Evolutionary conservation across 2,113 vertebrate species (phyloP), one percentile per base, ranked within the genome.

Genomic region (Tringa solitaria): DNA sequence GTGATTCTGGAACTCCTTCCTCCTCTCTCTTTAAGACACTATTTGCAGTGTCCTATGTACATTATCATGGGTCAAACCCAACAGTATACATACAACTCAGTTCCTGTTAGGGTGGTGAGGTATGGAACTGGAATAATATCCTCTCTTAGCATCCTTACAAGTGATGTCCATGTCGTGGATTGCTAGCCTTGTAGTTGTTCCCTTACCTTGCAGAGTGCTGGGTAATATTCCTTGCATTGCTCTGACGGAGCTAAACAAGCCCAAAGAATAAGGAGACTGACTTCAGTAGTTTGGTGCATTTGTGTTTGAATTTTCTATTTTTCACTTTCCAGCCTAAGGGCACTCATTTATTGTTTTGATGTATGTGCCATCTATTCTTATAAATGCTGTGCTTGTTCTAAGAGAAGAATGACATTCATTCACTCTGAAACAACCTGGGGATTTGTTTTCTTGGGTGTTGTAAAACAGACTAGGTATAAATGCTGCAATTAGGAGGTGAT

Each of bases 401-500:
- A 48, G 54, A 92, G 35, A 50, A 79, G 69, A 37, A 24, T 69
- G 80, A 41, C 41, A 12, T 78, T 84, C 43, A 48, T 61, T 89
- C 43, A 28, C 28, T 89, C 50, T 83, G 78, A 59, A 91, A 79
- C 24, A 74, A 81, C 65, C 48, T 50, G 84, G 53, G 15, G 45
- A 84, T 93, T 96, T 93, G 72, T 94, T 96, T 94, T 90, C 88
- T 56, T 82, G 69, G 88, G 39, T 0, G 1, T 33, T 91, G 43
- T 75, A 63, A 91, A 89, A 41, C 48, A 79, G 61, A 83, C 14
- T 68, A 65, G 74, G 63, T 93, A 83, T 84, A 88, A 87, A 80
- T 72, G 75, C 63, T 87, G 89, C 67, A 92, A 46, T 93, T 92
- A 92, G 75, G 81, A 87, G 77, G 81, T 56, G 65, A 83, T 90